phyloP scores from a whole-genome alignment of 37 sponge, comb jelly and placozoan species.

The Cliona cf. orientalis region DNA sequence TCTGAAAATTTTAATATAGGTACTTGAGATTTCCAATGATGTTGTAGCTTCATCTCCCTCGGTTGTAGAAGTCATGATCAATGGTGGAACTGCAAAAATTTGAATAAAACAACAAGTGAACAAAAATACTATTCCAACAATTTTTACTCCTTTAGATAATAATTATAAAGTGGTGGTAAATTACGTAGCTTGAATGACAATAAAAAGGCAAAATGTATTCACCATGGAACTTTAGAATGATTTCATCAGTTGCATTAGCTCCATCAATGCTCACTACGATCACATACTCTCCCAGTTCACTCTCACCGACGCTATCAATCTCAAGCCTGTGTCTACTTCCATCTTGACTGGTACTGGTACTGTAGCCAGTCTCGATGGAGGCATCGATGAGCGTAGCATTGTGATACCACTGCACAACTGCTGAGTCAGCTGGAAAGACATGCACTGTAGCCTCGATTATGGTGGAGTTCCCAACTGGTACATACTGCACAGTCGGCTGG shows the following conservation, averaged over 20 bases:
- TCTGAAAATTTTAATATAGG: no score
- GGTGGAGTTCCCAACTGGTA: neutral
- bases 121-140: no score
- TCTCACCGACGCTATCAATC: neutral
- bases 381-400: neutral
- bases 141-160: no score
- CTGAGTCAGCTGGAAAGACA: neutral
- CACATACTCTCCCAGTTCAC: neutral
- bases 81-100: no score
- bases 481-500: neutral
- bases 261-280: neutral
- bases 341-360: neutral
- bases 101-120: no score
- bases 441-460: neutral
- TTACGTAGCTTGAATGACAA: no score
- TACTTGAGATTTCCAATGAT: no score
- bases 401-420: neutral
- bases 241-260: neutral
- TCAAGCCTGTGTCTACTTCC: neutral
- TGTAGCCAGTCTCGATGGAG: neutral
- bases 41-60: no score
- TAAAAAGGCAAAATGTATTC: no score
- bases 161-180: no score
- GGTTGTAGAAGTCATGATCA: no score
- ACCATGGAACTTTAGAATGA: neutral